Evolutionary conservation across 2,888 invertebrate genomes (phyloP).

Genomic region (Octodonta nipae): DNA sequence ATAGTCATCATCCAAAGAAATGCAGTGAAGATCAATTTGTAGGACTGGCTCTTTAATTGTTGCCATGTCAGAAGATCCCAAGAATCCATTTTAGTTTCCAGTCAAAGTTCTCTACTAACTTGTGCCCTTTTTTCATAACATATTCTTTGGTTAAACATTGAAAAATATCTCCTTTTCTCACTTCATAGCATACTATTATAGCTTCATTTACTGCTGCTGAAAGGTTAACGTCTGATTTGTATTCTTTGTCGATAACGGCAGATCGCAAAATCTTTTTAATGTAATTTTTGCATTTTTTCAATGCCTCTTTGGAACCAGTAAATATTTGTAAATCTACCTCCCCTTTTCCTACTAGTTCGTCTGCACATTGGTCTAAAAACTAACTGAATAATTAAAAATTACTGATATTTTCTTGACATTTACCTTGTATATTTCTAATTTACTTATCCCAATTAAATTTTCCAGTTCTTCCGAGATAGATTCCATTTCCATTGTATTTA

Average conservation of each 20-base stretch:
- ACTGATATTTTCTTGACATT: slow-evolving; percentile 4
- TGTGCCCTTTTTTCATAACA: slow-evolving; percentile 27
- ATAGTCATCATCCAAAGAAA: slow-evolving; percentile 13
- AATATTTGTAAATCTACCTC: slow-evolving; percentile 21
- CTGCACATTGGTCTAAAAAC: slow-evolving; percentile 33
- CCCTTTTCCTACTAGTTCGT: slow-evolving; percentile 25
- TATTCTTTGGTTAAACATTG: slow-evolving; percentile 22
- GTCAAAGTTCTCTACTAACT: slow-evolving; percentile 37
- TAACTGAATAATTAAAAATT: slow-evolving; percentile 19
- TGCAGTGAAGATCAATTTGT: slow-evolving; percentile 36
- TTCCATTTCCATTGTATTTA: too few species aligned
- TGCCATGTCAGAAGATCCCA: slow-evolving; percentile 39
- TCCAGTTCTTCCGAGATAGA: too few species aligned
- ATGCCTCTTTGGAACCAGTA: slow-evolving; percentile 28
- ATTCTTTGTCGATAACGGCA: slow-evolving; percentile 18
- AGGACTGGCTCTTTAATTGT: slow-evolving; percentile 36
- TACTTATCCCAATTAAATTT: too few species aligned
- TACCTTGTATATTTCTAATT: too few species aligned
- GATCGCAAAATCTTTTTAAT: slow-evolving; percentile 27
- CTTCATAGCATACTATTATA: slow-evolving; percentile 23
- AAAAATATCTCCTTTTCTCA: slow-evolving; percentile 28
- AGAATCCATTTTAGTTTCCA: slow-evolving; percentile 42
- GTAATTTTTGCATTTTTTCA: slow-evolving; percentile 19
- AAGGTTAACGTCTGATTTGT: slow-evolving; percentile 11
- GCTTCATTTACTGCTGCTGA: slow-evolving; percentile 11